Percentiles rank a stretch among this genome's conserved stretches.
phyloP scores from a whole-genome alignment of 2,888 invertebrate genomes.

The Leucophenga maculata region DNA sequence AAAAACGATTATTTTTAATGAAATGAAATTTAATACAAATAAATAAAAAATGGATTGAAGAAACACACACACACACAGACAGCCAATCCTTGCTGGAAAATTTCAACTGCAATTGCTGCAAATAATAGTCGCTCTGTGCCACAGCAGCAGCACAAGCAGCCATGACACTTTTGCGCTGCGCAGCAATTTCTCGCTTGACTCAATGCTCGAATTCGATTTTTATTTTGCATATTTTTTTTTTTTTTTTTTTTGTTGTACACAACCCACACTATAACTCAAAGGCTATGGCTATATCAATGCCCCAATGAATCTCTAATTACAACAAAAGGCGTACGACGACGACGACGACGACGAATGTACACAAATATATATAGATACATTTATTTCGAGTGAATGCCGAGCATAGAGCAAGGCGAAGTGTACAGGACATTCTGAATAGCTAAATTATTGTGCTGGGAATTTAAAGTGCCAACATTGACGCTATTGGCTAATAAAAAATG shows the following conservation, averaged over 20 bases:
- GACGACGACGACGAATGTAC: no score
- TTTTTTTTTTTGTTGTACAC: constrained; percentile 17
- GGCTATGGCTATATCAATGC: constrained; percentile 13
- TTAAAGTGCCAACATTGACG: not conserved
- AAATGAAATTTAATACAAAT: not conserved
- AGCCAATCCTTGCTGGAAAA: not conserved
- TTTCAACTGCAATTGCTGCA: not conserved
- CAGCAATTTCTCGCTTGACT: constrained; percentile 23
- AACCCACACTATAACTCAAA: constrained; percentile 18
- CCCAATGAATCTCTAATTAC: constrained; percentile 36
- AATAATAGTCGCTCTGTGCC: constrained; percentile 5
- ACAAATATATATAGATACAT: not conserved
- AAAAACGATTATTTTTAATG: not conserved
- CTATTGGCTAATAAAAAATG: not conserved
- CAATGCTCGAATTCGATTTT: constrained; percentile 12
- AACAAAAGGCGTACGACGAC: constrained; percentile 31
- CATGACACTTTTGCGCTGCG: not conserved
- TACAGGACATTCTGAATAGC: not conserved
- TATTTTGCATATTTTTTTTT: not conserved
- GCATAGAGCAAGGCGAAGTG: not conserved
- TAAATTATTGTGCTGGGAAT: constrained; percentile 15
- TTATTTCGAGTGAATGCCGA: not conserved
- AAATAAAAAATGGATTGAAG: not conserved
- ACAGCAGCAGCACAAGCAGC: not conserved
- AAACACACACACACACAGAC: not conserved